Evolutionary conservation across 2,888 invertebrate species (phyloP).

Genomic region (Lissocephala sabroskyi): DNA sequence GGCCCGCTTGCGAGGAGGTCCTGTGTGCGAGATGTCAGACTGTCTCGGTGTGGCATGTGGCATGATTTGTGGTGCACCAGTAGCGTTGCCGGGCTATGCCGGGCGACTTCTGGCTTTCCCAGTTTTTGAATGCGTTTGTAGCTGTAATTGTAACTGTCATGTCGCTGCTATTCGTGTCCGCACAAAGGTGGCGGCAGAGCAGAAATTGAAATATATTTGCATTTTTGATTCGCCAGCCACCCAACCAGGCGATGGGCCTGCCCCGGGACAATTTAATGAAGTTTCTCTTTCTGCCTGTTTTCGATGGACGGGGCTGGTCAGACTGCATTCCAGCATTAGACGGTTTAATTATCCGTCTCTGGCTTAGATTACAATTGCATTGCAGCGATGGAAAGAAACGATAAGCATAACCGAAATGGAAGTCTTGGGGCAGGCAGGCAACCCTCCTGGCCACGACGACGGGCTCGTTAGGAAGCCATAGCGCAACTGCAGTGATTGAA

Average conservation of each 20-base stretch:
- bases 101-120: background rate
- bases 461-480: slow-evolving; percentile 28
- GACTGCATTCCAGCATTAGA: slow-evolving; percentile 5
- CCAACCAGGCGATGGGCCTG: slow-evolving; percentile 23
- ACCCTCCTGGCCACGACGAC: slow-evolving; percentile 2
- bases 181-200: slow-evolving; percentile 27
- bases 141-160: slow-evolving; percentile 62
- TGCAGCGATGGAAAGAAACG: background rate
- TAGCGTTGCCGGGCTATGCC: too few species aligned
- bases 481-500: slow-evolving; percentile 45
- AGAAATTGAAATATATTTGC: slow-evolving; percentile 65
- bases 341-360: slow-evolving; percentile 37
- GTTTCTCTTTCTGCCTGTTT: too few species aligned
- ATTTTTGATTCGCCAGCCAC: slow-evolving; percentile 58
- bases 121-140: slow-evolving; percentile 29
- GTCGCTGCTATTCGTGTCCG: slow-evolving; percentile 42
- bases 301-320: too few species aligned
- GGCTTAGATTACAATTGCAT: background rate
- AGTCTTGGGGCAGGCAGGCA: background rate
- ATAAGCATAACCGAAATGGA: background rate
- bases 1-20: background rate
- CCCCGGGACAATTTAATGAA: slow-evolving; percentile 20
- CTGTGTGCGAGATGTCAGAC: background rate
- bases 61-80: slow-evolving; percentile 40
- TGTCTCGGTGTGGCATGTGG: slow-evolving; percentile 1